Conservation (phyloP, 53 echinoderm and acorn worm species). For the Crossaster papposus region DNA sequence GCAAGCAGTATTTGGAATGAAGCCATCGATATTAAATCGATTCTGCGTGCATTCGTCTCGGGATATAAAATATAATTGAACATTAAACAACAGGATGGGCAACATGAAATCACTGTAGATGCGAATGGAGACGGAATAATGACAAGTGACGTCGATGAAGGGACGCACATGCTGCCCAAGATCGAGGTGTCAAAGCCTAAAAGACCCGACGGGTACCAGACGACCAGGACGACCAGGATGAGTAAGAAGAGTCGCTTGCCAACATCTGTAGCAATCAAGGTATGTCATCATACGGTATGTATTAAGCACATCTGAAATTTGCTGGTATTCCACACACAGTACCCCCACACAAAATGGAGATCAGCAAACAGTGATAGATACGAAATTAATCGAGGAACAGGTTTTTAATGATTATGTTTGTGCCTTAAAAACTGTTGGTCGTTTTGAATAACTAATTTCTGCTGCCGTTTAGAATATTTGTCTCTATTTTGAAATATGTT, state of each 20-base stretch:
- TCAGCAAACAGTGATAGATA: too few species aligned
- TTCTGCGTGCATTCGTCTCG: background rate
- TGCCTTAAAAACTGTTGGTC: too few species aligned
- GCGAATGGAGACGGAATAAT: background rate
- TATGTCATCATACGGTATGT: background rate
- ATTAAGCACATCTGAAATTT: background rate
- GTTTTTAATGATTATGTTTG: too few species aligned
- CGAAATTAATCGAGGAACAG: too few species aligned
- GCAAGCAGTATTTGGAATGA: too few species aligned
- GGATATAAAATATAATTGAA: too few species aligned
- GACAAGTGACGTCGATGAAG: constrained; percentile 24
- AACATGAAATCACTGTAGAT: constrained; percentile 13
- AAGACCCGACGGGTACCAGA: background rate
- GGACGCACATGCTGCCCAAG: constrained; percentile 34
- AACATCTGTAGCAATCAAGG: constrained; percentile 36
- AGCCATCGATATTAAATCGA: background rate
- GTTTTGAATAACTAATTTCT: too few species aligned
- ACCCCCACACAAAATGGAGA: too few species aligned
- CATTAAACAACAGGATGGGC: background rate
- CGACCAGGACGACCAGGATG: background rate
- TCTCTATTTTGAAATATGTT: too few species aligned
- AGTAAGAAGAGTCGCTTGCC: constrained; percentile 14
- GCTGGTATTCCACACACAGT: too few species aligned
- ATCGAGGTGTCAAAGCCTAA: constrained; percentile 8
- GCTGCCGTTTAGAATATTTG: too few species aligned